phyloP scores from a whole-genome alignment of 2,888 invertebrate genomes.

The Drosophila infuscata region DNA sequence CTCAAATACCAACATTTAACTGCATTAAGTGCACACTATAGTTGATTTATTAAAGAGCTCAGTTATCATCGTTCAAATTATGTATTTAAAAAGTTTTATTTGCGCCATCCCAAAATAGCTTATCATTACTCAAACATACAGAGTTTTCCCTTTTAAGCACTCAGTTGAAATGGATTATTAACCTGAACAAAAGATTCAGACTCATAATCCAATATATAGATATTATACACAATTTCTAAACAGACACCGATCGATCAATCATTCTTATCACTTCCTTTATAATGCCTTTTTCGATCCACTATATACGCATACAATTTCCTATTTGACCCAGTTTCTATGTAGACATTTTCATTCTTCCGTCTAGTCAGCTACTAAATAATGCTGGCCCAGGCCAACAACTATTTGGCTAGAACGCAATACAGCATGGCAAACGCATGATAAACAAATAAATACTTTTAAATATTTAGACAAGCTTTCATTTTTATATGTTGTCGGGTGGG shows the following conservation, averaged over 20 bases:
- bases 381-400: slow-evolving; percentile 23
- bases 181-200: neutral
- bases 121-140: neutral
- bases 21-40: neutral
- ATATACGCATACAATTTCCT: slow-evolving; percentile 5
- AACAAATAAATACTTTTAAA: slow-evolving; percentile 50
- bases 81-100: neutral
- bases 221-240: neutral
- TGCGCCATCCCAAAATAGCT: no score
- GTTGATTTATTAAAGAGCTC: neutral
- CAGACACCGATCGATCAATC: slow-evolving; percentile 26
- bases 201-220: neutral
- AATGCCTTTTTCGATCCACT: slow-evolving; percentile 27
- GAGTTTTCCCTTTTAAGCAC: neutral
- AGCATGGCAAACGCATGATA: slow-evolving; percentile 29
- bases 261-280: slow-evolving; percentile 14
- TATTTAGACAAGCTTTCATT: slow-evolving; percentile 51
- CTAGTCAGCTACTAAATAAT: slow-evolving; percentile 9
- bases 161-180: neutral
- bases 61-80: neutral
- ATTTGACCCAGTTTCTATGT: slow-evolving; percentile 36
- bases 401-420: slow-evolving; percentile 36
- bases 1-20: neutral
- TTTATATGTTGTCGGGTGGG: slow-evolving; percentile 14
- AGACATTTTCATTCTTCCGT: slow-evolving; percentile 38